Percentiles rank a stretch among this genome's conserved stretches.
These are phyloP conservation scores for Rotaria socialis DNA, from an alignment of 2,888 invertebrate genomes.

Conservation along the genomic window DNA sequence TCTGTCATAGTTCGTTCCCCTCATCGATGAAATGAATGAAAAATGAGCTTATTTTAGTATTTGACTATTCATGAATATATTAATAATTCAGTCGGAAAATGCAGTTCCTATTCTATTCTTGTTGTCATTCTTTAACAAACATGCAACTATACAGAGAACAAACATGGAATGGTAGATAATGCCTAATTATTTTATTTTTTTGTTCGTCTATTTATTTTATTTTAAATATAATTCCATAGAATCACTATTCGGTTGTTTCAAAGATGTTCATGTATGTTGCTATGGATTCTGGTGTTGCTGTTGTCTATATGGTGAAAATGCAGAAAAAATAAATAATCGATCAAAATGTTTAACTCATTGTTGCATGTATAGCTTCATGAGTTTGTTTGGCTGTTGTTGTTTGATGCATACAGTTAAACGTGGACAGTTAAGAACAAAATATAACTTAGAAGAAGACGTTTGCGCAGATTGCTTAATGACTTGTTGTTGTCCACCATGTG, in stretches of 20 bases:
- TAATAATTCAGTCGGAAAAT: not conserved
- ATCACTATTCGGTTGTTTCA: not conserved
- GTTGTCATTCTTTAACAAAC: not conserved
- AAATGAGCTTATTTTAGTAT: not conserved
- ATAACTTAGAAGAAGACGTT: not conserved
- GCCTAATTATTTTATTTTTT: not conserved
- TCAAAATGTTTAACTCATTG: not conserved
- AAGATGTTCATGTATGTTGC: not conserved
- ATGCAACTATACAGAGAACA: not conserved
- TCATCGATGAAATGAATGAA: not conserved
- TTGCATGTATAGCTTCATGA: not conserved
- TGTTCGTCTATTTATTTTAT: not conserved
- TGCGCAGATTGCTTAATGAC: not conserved
- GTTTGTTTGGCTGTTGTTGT: not conserved
- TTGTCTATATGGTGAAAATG: conserved; percentile 1
- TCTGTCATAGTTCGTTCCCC: not conserved
- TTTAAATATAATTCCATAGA: not conserved
- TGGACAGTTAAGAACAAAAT: not conserved
- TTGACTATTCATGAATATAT: conserved; percentile 11
- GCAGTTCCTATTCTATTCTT: not conserved
- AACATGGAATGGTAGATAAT: not conserved
- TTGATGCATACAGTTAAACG: not conserved
- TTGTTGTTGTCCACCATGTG: not conserved
- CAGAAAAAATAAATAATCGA: not conserved
- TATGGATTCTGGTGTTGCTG: not conserved